phyloP scores from a whole-genome alignment of 2,888 invertebrate species.

The Dioctria linearis region DNA sequence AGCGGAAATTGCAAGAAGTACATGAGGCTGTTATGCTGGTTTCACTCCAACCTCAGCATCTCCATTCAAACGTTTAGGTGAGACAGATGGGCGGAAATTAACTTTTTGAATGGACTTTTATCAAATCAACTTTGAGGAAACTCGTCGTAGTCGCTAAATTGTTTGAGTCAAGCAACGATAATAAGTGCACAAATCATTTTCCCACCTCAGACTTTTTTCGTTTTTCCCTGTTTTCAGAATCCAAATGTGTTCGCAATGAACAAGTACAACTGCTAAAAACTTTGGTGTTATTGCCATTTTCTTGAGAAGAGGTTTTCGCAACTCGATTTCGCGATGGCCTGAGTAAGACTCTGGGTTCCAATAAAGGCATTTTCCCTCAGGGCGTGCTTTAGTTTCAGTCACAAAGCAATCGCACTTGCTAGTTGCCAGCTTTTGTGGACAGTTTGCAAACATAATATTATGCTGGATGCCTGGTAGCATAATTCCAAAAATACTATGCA shows the following conservation, averaged over 20 bases:
- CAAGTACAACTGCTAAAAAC: slow-evolving; percentile 27
- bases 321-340: slow-evolving; percentile 21
- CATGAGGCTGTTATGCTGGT: slow-evolving; percentile 35
- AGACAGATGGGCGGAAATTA: slow-evolving; percentile 19
- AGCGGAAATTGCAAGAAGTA: slow-evolving; percentile 45
- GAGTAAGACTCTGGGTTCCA: slow-evolving; percentile 6
- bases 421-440: slow-evolving; percentile 33
- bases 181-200: slow-evolving; percentile 34
- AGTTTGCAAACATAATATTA: slow-evolving; percentile 1
- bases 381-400: slow-evolving; percentile 18
- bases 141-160: not conserved
- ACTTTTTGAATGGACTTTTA: slow-evolving; percentile 19
- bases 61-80: slow-evolving; percentile 38
- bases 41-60: slow-evolving; percentile 28
- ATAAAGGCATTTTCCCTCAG: not conserved
- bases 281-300: slow-evolving; percentile 45
- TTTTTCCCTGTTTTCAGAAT: not conserved
- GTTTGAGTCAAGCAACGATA: not conserved
- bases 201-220: slow-evolving; percentile 30
- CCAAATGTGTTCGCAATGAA: slow-evolving; percentile 31
- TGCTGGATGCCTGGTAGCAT: not conserved
- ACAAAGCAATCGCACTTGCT: not conserved
- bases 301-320: slow-evolving; percentile 35
- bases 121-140: slow-evolving; percentile 7
- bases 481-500: not conserved